Base-by-base conservation (phyloP, 2,797 vertebrate species). In the Hyperoplus immaculatus region DNA sequence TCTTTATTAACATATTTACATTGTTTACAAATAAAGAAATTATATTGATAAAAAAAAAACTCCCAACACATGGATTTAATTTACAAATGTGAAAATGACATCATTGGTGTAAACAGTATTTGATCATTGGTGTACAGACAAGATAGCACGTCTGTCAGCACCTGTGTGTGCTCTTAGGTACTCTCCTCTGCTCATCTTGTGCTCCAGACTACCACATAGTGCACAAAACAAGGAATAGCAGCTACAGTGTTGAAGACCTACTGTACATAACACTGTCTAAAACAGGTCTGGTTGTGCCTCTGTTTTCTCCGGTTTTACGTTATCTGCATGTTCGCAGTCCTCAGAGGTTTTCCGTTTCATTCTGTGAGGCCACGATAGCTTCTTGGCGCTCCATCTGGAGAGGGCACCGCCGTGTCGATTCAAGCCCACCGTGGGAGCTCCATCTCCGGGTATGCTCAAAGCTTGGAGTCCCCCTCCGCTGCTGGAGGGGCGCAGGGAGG, bases 401-500 rank as follows among this genome's bases (percentile, higher is more conserved):
- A 89, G 62, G 64, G 89, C 57, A 71, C 66, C 43, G 0, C 71
- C 53, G 45, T 81, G 69, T 46, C 81, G 54, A 1, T 29, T 85
- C 89, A 80, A 89, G 64, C 68, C 56, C 29, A 58, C 15, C 0
- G 63, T 0, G 0, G 78, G 72, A 16, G 76, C 54, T 4, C 66
- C 80, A 0, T 92, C 82, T 67, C 49, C 72, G 69, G 64, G 75
- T 4, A 69, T 5, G 42, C 36, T 68, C 0, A 80, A 4, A 0
- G 91, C 80, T 85, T 95, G 95, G 0, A 93, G 95, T 36, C 95
- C 91, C 9, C 61, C 72, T n/a, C 58, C 77, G 0, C 94, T 83
- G 69, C 94, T 83, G 69, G 96, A 95, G 0, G 97, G 96, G 91
- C 96, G 95, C 91, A 98, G 95, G 70, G 97, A 97, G 91, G 96